Base-by-base conservation (phyloP, 2,888 invertebrate species). In the Tuberolachnus salignus region DNA sequence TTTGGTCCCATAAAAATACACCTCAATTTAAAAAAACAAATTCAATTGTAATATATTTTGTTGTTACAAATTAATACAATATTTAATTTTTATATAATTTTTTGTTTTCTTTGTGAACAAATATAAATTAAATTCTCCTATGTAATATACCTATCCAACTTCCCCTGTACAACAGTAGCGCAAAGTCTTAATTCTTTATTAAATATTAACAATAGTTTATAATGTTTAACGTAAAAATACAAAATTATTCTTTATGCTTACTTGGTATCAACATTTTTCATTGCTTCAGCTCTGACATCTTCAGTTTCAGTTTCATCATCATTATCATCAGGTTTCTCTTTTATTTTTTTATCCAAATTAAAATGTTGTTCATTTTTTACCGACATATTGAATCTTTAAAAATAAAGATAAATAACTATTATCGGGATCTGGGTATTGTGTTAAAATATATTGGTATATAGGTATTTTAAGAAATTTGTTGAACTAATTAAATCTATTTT, bases 311-410 rank as follows among this genome's bases (percentile, higher is more conserved):
- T 53, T n/a, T n/a, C n/a, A n/a, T n/a, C n/a, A 1, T 42, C 16
- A 23, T n/a, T n/a, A 23, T 74, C 42, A 23, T 74, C 42, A 42
- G 1, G 34, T 21, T 23, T n/a, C 16, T 53, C 53, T 23, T 53
- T 53, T 13, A 23, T 1, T 63, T 64, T 61, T 16, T 3, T 49
- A 26, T 67, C 26, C 10, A 49, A 14, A 49, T 16, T 57, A 59
- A 69, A 51, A 21, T 19, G 11, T 49, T 78, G 42, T 42, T 78
- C 78, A 21, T 61, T 11, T 42, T 78, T 78, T 8, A 78, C 16
- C 34, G 55, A 69, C 78, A 78, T 78, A 9, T 11, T 69, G 3
- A 26, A 57, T 19, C 19, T 72, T 26, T 53, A 69, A 19, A 71
- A 71, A 57, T 13, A 23, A 34, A 34, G 26, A 42, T 42, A 19